phyloP scores from a whole-genome alignment of 2,888 invertebrate genomes.

The Lasioglossum lativentre region DNA sequence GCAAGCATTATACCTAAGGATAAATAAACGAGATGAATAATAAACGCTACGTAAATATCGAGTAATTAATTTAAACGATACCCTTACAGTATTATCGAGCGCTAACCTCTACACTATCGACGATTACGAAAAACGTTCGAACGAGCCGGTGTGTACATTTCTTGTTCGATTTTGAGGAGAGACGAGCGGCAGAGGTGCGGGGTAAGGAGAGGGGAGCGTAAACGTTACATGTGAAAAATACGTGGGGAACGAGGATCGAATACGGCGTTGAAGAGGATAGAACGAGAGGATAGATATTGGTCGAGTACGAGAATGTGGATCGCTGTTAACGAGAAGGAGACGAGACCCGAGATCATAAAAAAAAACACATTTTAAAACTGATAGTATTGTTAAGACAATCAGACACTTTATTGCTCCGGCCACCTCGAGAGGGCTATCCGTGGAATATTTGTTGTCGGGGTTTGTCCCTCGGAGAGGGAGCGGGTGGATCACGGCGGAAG shows the following conservation, averaged over 20 bases:
- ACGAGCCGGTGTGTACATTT: constrained; percentile 40
- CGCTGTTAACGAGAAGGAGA: constrained; percentile 15
- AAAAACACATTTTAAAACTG: constrained; percentile 71
- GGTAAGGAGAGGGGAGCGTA: background rate
- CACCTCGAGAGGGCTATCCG: constrained; percentile 79
- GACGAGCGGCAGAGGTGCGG: background rate
- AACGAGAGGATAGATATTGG: background rate
- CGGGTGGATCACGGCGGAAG: constrained; percentile 28
- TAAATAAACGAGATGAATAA: constrained; percentile 56
- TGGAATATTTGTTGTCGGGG: constrained; percentile 63
- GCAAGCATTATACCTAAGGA: constrained; percentile 50
- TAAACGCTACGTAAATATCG: constrained; percentile 64
- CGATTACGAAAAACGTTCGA: constrained; percentile 50
- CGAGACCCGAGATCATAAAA: constrained; percentile 35
- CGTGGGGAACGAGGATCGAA: background rate
- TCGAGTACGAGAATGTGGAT: background rate
- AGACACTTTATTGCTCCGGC: constrained; percentile 81
- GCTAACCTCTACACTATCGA: constrained; percentile 57
- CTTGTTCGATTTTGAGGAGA: constrained; percentile 34
- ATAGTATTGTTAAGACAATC: constrained; percentile 84
- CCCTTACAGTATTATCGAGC: constrained; percentile 62
- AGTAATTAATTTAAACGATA: constrained; percentile 60
- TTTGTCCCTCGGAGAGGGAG: constrained; percentile 49
- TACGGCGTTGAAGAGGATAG: background rate
- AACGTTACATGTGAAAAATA: background rate